phyloP scores from a whole-genome alignment of 2,888 invertebrate genomes.

The Clostera curtula region DNA sequence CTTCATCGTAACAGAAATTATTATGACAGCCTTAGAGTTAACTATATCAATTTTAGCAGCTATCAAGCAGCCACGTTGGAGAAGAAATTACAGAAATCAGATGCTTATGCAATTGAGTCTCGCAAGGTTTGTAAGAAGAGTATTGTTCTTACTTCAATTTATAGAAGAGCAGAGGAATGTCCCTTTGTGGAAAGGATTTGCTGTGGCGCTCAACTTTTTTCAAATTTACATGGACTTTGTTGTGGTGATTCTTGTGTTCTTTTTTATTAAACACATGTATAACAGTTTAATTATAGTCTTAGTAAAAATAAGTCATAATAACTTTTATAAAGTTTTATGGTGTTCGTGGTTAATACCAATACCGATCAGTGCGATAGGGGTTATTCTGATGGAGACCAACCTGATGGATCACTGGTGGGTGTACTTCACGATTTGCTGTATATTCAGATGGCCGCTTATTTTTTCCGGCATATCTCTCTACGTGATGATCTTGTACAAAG shows the following conservation, averaged over 20 bases:
- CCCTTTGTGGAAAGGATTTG: constrained; percentile 11
- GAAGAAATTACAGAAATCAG: constrained; percentile 61
- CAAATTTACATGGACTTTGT: constrained; percentile 57
- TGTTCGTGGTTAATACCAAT: constrained; percentile 54
- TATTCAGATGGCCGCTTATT: constrained; percentile 58
- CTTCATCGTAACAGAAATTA: constrained; percentile 49
- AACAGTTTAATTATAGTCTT: constrained; percentile 55
- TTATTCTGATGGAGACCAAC: constrained; percentile 24
- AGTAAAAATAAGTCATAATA: constrained; percentile 47
- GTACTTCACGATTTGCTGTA: constrained; percentile 42
- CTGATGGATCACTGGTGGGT: constrained; percentile 32
- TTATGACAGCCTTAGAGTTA: constrained; percentile 55
- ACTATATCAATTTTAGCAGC: constrained; percentile 45
- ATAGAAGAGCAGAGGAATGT: constrained; percentile 25
- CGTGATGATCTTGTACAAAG: constrained; percentile 40
- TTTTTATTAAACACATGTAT: constrained; percentile 64
- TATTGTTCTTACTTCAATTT: constrained; percentile 40
- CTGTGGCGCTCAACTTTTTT: constrained; percentile 26
- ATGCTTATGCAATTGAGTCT: constrained; percentile 61
- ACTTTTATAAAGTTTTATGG: constrained; percentile 38
- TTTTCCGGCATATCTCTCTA: constrained; percentile 47
- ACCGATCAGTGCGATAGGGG: constrained; percentile 37
- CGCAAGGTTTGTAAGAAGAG: constrained; percentile 49
- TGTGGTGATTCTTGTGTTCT: constrained; percentile 50
- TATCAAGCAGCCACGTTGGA: constrained; percentile 52